Percentiles rank a stretch among this genome's conserved stretches.
Evolutionary conservation across 2,113 vertebrate species (phyloP).

Genomic region (Atrichornis clamosus): DNA sequence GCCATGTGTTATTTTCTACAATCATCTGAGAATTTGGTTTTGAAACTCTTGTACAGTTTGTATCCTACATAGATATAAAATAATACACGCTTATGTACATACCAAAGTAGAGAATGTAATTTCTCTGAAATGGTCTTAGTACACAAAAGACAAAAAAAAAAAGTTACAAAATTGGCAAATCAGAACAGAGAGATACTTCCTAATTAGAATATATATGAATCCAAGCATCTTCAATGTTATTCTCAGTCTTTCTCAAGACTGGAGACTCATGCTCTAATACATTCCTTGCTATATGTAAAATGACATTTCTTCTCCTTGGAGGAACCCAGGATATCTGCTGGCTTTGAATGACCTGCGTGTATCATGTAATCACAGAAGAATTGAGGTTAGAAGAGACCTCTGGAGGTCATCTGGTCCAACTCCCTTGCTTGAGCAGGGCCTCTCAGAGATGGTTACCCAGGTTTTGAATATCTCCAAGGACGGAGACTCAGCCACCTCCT

Average conservation of each 20-base stretch:
- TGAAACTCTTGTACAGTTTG: not conserved
- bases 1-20: not conserved
- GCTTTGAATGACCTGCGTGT: not conserved
- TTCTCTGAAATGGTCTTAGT: not conserved
- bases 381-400: not conserved
- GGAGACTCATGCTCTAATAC: not conserved
- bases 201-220: not conserved
- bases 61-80: not conserved
- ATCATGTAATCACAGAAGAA: not conserved
- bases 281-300: not conserved
- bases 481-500: not conserved
- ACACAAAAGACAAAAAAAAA: not conserved
- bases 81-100: not conserved
- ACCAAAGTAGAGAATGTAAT: not conserved
- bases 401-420: not conserved
- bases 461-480: not conserved
- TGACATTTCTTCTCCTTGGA: not conserved
- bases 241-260: not conserved
- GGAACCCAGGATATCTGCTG: not conserved
- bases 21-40: not conserved
- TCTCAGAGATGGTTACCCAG: not conserved
- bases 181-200: not conserved
- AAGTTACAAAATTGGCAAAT: not conserved
- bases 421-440: not conserved
- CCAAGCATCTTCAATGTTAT: not conserved